Conservation (phyloP, 1,140 invertebrate genomes). For the Colletes latitarsis region DNA sequence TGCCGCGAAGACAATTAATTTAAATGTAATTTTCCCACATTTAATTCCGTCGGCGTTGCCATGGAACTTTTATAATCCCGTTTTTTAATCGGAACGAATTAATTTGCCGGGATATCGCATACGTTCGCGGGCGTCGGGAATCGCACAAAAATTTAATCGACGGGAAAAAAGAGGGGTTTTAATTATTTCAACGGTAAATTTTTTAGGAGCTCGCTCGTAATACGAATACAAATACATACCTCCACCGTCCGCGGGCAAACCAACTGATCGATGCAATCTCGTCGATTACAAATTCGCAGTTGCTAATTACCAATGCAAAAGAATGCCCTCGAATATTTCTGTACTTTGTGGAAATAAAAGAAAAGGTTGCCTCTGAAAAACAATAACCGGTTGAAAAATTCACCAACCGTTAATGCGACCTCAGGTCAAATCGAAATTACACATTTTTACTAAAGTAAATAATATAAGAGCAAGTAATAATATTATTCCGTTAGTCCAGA, state of each 20-base stretch:
- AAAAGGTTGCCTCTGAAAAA: no score
- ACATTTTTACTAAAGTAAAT: no score
- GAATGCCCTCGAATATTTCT: neutral
- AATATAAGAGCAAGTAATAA: no score
- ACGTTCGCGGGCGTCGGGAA: neutral
- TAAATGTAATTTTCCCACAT: constrained; percentile 43
- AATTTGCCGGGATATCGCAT: constrained; percentile 31
- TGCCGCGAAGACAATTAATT: constrained; percentile 35
- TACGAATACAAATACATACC: constrained; percentile 14
- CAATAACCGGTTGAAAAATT: no score
- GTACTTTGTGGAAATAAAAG: no score
- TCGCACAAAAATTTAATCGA: constrained; percentile 35
- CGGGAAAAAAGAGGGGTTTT: constrained; percentile 22
- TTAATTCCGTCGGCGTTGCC: constrained; percentile 28
- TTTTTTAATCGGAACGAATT: constrained; percentile 51
- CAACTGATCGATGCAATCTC: neutral
- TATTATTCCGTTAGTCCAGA: no score
- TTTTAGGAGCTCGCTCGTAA: constrained; percentile 34
- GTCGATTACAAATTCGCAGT: neutral
- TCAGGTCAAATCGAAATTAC: neutral
- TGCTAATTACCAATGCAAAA: constrained; percentile 6
- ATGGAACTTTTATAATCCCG: constrained; percentile 23
- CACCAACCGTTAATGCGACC: neutral
- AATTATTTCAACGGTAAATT: constrained; percentile 48
- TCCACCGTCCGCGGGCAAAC: neutral